These are phyloP conservation scores for Archivesica marissinica DNA, from an alignment of 1,140 invertebrate genomes.

Conservation along the genomic window DNA sequence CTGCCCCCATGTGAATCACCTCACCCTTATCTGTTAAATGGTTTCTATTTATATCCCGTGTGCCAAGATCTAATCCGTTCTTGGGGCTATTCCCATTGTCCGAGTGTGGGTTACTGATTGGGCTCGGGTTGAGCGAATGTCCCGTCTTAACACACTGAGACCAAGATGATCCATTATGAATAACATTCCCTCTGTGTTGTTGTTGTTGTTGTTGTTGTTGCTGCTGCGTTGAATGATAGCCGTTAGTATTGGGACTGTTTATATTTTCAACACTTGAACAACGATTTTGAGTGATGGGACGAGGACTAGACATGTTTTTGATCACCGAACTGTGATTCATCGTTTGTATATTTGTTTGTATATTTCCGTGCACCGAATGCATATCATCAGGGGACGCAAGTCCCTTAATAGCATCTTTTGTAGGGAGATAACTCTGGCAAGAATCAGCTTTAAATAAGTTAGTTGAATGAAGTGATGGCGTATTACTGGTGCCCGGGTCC, in stretches of 20 bases:
- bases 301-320: constrained; percentile 74
- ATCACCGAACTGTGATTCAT: constrained; percentile 76
- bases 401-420: constrained; percentile 44
- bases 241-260: constrained; percentile 59
- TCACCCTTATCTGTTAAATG: constrained; percentile 44
- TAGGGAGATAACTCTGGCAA: constrained; percentile 45
- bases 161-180: constrained; percentile 68
- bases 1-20: constrained; percentile 50
- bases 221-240: constrained; percentile 64
- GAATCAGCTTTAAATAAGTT: constrained; percentile 55
- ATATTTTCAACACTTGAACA: constrained; percentile 61
- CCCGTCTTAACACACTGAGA: constrained; percentile 68
- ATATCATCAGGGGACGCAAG: constrained; percentile 42
- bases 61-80: constrained; percentile 34
- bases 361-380: constrained; percentile 27
- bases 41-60: constrained; percentile 50
- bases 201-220: constrained; percentile 62
- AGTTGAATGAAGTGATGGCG: constrained; percentile 58
- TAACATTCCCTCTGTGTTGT: constrained; percentile 64
- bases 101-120: constrained; percentile 67
- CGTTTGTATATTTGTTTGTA: constrained; percentile 37
- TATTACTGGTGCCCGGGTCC: constrained; percentile 58
- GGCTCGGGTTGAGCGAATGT: constrained; percentile 65
- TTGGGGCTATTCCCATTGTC: constrained; percentile 69
- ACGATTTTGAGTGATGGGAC: constrained; percentile 60